phyloP scores from a whole-genome alignment of 2,797 vertebrate species.

The Gallirallus australis region DNA sequence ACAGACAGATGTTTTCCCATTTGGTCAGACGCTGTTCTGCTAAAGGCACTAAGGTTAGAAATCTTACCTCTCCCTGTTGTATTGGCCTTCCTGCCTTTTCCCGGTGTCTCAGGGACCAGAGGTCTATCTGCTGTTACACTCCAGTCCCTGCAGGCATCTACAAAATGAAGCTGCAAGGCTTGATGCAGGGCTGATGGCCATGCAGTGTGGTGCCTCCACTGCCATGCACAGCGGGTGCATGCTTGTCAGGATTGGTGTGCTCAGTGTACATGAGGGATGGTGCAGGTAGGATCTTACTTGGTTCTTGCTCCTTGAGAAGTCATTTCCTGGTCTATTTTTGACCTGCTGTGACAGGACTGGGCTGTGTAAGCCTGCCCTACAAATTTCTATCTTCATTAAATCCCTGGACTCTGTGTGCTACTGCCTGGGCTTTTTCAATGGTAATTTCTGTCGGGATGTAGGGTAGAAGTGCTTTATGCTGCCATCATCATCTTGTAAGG shows the following conservation, averaged over 20 bases:
- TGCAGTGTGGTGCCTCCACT: not conserved
- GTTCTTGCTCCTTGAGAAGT: not conserved
- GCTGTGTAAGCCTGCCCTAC: not conserved
- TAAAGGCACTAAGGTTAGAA: not conserved
- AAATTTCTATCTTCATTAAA: not conserved
- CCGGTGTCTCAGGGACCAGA: not conserved
- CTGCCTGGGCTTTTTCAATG: not conserved
- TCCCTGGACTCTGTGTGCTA: not conserved
- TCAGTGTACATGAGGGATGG: not conserved
- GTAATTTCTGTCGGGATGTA: constrained; percentile 16
- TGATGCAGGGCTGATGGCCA: not conserved
- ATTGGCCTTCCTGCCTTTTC: not conserved
- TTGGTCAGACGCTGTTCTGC: not conserved
- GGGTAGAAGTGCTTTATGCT: not conserved
- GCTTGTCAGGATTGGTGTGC: not conserved
- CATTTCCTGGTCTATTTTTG: not conserved
- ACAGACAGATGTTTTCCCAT: not conserved
- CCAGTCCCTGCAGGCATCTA: not conserved
- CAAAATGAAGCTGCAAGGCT: not conserved
- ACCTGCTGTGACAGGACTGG: not conserved
- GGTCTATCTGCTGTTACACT: not conserved
- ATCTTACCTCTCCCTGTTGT: not conserved
- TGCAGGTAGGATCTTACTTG: not conserved
- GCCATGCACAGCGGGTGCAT: not conserved
- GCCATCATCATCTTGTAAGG: not conserved